Evolutionary conservation across 2,797 vertebrate genomes (phyloP).

Genomic region (Streptopelia turtur): DNA sequence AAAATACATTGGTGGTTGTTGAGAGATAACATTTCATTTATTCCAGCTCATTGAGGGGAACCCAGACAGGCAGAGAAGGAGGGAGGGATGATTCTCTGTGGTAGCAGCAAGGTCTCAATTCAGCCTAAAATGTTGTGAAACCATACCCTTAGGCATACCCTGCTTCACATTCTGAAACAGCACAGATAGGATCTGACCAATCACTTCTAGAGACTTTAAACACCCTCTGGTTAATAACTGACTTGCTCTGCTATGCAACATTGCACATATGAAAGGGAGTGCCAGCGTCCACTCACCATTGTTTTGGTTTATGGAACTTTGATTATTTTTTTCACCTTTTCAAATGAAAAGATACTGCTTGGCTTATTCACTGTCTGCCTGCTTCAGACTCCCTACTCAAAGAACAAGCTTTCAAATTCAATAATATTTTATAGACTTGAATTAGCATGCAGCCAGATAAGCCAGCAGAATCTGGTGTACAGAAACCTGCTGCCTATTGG

Average conservation of each 20-base stretch:
- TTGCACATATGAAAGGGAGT: neutral
- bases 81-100: neutral
- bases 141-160: neutral
- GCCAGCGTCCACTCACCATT: neutral
- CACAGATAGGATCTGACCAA: neutral
- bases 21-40: neutral
- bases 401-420: neutral
- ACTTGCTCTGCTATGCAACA: neutral
- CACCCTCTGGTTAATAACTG: constrained; percentile 34
- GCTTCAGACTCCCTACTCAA: neutral
- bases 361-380: neutral
- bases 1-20: neutral
- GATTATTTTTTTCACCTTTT: neutral
- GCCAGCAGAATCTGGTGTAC: neutral
- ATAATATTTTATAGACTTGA: neutral
- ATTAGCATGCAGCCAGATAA: neutral
- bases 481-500: fast-evolving
- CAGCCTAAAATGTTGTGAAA: neutral
- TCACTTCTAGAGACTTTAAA: neutral
- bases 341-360: neutral
- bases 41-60: neutral
- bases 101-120: neutral
- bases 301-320: neutral
- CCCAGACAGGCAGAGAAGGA: neutral
- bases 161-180: neutral